These are phyloP conservation scores for Nemotelus nigrinus DNA, from an alignment of 2,888 invertebrate genomes.

Conservation along the genomic window DNA sequence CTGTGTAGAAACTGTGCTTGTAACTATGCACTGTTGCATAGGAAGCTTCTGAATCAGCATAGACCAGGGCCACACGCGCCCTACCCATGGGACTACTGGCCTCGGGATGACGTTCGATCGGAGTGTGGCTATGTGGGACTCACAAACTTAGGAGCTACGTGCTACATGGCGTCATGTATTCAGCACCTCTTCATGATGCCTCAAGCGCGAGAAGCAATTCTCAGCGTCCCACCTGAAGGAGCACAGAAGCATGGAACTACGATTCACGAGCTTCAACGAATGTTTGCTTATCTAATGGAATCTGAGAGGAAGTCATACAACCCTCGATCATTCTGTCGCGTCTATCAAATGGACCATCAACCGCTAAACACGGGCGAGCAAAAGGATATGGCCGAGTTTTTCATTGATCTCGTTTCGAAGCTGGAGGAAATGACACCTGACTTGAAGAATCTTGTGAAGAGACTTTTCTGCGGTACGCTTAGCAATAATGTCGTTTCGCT, in stretches of 20 bases:
- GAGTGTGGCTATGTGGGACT: conserved; percentile 95
- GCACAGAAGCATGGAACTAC: conserved; percentile 84
- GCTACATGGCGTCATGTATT: conserved; percentile 98
- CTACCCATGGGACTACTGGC: conserved; percentile 98
- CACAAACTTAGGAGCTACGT: conserved; percentile 94
- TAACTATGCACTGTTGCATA: conserved; percentile 86
- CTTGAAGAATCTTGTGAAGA: conserved; percentile 87
- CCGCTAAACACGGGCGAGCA: conserved; percentile 95
- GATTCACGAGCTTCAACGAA: conserved; percentile 86
- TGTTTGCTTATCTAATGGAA: conserved; percentile 95
- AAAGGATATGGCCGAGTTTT: conserved; percentile 98
- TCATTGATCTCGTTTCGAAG: conserved; percentile 95
- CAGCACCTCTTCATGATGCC: conserved; percentile 98
- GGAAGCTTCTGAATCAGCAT: conserved; percentile 86
- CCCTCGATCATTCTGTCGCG: conserved; percentile 93
- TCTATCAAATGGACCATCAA: conserved; percentile 97
- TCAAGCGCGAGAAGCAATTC: conserved; percentile 84
- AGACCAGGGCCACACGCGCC: conserved; percentile 83
- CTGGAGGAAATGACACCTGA: conserved; percentile 95
- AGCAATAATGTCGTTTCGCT: conserved; percentile 96
- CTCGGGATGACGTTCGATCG: conserved; percentile 92
- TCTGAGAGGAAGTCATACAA: conserved; percentile 96
- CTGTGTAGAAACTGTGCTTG: conserved; percentile 84
- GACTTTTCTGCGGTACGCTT: conserved; percentile 90
- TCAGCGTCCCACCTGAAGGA: conserved; percentile 78